These are phyloP conservation scores for Bombus impatiens DNA, from an alignment of 1,140 invertebrate genomes.

Conservation along the genomic window DNA sequence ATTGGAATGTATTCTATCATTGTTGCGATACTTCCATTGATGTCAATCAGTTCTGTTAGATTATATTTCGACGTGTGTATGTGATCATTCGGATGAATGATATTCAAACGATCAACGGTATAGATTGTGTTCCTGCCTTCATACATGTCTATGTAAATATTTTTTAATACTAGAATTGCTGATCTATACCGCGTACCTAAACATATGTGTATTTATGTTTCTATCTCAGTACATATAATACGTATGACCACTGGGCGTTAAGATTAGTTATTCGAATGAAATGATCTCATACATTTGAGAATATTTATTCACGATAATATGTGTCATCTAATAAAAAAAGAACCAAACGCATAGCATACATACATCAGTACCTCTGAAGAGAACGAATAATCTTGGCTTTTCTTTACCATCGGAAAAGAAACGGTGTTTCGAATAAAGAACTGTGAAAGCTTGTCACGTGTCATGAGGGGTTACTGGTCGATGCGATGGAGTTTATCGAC, in stretches of 20 bases:
- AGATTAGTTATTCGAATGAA: background rate
- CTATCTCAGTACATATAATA: too few relatives aligned
- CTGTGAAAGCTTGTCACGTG: background rate
- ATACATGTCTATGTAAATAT: background rate
- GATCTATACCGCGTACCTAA: too few relatives aligned
- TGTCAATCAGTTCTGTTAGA: background rate
- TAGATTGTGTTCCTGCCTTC: background rate
- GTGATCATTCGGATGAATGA: background rate
- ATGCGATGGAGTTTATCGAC: background rate
- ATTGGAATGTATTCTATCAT: background rate
- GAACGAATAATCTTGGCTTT: background rate
- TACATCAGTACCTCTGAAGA: too few relatives aligned
- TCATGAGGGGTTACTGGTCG: too few relatives aligned
- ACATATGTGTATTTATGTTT: too few relatives aligned
- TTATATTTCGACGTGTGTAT: background rate
- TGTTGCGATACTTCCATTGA: background rate
- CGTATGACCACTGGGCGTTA: background rate
- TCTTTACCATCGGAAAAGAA: background rate
- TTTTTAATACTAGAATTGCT: background rate
- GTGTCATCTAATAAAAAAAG: background rate
- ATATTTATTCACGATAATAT: too few relatives aligned
- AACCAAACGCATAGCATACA: background rate
- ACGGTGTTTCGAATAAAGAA: background rate
- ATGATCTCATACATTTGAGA: background rate
- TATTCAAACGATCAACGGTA: background rate